Evolutionary conservation across 2,113 vertebrate genomes (phyloP).

Genomic region (Microtus oregoni): DNA sequence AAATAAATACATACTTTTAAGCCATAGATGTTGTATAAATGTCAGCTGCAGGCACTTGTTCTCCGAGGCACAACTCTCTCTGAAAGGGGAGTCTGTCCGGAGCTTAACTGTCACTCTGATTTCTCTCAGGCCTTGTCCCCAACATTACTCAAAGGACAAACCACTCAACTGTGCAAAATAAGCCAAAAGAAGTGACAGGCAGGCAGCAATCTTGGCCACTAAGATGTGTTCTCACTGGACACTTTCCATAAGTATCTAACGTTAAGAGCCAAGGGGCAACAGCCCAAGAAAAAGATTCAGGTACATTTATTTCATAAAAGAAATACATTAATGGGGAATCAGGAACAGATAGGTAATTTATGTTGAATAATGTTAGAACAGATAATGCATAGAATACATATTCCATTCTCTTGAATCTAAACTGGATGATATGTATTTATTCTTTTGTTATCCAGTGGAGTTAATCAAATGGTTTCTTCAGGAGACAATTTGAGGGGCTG

Average conservation of each 20-base stretch:
- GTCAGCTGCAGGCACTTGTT: not conserved
- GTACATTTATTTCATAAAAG: not conserved
- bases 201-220: not conserved
- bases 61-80: slow-evolving; percentile 12
- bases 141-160: slow-evolving; percentile 55
- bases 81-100: not conserved
- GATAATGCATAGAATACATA: not conserved
- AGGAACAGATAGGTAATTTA: not conserved
- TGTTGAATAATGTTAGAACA: not conserved
- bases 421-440: not conserved
- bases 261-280: not conserved
- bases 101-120: slow-evolving; percentile 69
- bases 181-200: slow-evolving; percentile 59
- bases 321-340: not conserved
- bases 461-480: slow-evolving; percentile 43
- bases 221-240: not conserved
- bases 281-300: not conserved
- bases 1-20: slow-evolving; percentile 7
- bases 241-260: not conserved
- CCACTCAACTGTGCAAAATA: slow-evolving; percentile 62
- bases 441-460: not conserved
- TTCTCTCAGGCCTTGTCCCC: slow-evolving; percentile 54
- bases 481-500: not conserved
- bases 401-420: not conserved
- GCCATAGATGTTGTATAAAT: not conserved